These are phyloP conservation scores for Coracias cyanogaster DNA, from an alignment of 2,797 vertebrate species.

Conservation along the genomic window DNA sequence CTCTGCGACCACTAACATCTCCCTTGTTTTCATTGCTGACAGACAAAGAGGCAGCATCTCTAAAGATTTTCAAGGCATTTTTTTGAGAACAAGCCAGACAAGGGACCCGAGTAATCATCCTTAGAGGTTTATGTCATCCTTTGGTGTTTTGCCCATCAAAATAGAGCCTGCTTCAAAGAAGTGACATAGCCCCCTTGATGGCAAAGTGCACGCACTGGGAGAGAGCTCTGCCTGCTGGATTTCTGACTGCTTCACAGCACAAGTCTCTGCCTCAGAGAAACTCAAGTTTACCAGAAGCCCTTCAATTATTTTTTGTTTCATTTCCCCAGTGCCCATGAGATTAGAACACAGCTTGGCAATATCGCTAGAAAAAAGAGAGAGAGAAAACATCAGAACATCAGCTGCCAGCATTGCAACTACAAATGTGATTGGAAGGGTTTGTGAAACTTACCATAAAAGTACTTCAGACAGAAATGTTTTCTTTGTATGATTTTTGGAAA, in stretches of 20 bases:
- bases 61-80: constrained; percentile 4
- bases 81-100: constrained; percentile 60
- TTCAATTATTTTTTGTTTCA: constrained; percentile 35
- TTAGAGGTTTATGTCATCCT: constrained; percentile 71
- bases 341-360: constrained; percentile 65
- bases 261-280: constrained; percentile 46
- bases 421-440: not conserved
- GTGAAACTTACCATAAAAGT: constrained; percentile 58
- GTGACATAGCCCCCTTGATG: constrained; percentile 52
- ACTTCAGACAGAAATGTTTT: constrained; percentile 37
- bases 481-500: constrained; percentile 43
- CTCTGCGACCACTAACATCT: not conserved
- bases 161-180: constrained; percentile 78
- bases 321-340: constrained; percentile 31
- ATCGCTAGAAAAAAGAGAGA: constrained; percentile 39
- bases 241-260: constrained; percentile 62
- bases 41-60: constrained; percentile 39
- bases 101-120: constrained; percentile 63
- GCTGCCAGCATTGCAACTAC: constrained; percentile 8
- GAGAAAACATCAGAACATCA: not conserved
- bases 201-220: constrained; percentile 67
- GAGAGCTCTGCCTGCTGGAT: constrained; percentile 53
- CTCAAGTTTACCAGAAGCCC: constrained; percentile 27
- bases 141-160: constrained; percentile 77
- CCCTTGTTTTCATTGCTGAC: not conserved